Evolutionary conservation across 2,797 vertebrate genomes (phyloP).

Genomic region (Parauchenoglanis punctatus): DNA sequence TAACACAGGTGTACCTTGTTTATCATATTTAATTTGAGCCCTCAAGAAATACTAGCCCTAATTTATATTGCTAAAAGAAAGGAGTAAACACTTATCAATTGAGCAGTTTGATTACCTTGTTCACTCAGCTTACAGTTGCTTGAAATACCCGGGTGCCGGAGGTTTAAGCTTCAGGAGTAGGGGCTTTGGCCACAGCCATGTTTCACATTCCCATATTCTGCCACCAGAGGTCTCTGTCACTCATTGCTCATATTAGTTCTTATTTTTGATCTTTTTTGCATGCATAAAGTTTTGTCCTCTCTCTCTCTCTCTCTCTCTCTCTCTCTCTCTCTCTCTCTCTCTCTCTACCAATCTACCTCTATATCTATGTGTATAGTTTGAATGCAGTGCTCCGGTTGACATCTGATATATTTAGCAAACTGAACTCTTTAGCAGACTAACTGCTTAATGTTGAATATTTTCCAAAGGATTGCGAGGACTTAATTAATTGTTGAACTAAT

Average conservation of each 20-base stretch:
- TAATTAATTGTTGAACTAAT: neutral
- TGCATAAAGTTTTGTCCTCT: neutral
- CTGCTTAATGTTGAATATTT: neutral
- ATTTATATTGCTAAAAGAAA: neutral
- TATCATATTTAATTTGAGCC: no score
- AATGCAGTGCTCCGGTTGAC: neutral
- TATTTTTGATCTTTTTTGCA: neutral
- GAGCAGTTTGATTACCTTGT: neutral
- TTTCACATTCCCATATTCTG: neutral
- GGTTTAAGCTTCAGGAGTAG: neutral
- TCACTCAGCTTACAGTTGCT: neutral
- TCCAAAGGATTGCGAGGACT: neutral
- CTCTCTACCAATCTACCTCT: neutral
- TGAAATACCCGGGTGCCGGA: neutral
- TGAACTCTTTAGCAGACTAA: neutral
- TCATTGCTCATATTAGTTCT: neutral
- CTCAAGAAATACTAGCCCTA: no score
- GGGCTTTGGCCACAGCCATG: neutral
- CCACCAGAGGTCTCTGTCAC: conserved; percentile 13
- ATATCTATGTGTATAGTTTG: neutral
- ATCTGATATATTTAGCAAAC: neutral
- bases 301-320: no score
- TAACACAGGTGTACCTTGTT: no score
- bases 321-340: neutral
- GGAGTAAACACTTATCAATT: neutral